Conservation (phyloP, 2,113 vertebrate species). For the Oryzias woworae region DNA sequence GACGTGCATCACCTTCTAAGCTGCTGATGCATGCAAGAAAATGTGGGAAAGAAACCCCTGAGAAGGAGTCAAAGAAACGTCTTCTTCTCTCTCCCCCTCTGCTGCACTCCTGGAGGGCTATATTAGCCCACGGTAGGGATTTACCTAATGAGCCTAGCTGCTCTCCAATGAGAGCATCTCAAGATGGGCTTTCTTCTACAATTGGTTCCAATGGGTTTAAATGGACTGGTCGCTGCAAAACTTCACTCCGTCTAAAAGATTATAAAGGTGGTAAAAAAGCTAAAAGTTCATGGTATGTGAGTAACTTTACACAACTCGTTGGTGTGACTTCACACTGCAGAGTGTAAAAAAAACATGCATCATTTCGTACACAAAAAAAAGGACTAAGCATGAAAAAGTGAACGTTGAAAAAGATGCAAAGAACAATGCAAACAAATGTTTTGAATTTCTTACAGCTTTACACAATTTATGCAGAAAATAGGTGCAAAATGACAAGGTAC, state of each 20-base stretch:
- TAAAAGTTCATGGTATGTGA: conserved; percentile 57
- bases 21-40: conserved; percentile 81
- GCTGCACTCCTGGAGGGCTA: conserved; percentile 74
- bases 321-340: conserved; percentile 37
- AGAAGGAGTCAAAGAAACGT: conserved; percentile 77
- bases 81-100: conserved; percentile 69
- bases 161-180: conserved; percentile 78
- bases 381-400: neutral
- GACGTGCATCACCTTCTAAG: conserved; percentile 58
- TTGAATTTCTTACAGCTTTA: too few relatives aligned
- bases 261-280: conserved; percentile 77
- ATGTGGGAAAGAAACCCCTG: conserved; percentile 73
- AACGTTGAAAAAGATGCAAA: neutral
- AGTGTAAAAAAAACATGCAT: conserved; percentile 26
- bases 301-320: conserved; percentile 61
- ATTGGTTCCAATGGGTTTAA: conserved; percentile 85
- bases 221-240: conserved; percentile 69
- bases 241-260: conserved; percentile 75
- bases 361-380: neutral
- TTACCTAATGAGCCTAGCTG: conserved; percentile 83
- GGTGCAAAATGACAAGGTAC: too few relatives aligned
- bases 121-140: conserved; percentile 80
- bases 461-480: too few relatives aligned
- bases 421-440: neutral
- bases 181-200: conserved; percentile 81